phyloP scores from a whole-genome alignment of 2,113 vertebrate genomes.

The Limnothrissa miodon region DNA sequence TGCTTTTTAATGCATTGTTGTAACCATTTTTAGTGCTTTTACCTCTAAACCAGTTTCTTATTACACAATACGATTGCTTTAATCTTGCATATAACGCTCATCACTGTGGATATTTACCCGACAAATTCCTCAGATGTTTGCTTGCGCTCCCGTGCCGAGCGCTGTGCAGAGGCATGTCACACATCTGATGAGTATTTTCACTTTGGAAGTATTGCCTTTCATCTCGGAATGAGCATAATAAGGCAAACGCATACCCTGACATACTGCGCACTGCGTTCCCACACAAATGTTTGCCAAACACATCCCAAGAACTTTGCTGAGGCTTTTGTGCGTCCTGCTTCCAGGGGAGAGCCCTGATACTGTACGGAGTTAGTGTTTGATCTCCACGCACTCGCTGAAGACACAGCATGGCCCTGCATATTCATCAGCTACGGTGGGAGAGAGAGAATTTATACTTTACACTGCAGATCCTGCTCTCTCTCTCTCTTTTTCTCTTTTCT shows the following conservation, averaged over 20 bases:
- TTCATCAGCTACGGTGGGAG: not conserved
- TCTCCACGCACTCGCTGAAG: not conserved
- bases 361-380: not conserved
- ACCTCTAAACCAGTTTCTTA: not conserved
- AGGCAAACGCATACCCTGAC: not conserved
- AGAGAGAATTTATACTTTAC: not conserved
- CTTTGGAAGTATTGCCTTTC: constrained; percentile 1
- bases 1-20: not conserved
- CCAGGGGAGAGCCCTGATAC: not conserved
- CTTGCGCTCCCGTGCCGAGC: not conserved
- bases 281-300: constrained; percentile 2
- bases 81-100: not conserved
- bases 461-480: not conserved
- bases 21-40: not conserved
- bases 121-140: constrained; percentile 12
- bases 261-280: not conserved
- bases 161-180: not conserved
- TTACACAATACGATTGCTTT: not conserved
- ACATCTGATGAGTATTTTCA: not conserved
- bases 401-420: not conserved
- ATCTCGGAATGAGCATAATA: not conserved
- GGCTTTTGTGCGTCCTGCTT: constrained; percentile 7
- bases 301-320: not conserved
- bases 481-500: not conserved
- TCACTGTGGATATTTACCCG: constrained; percentile 4